phyloP scores from a whole-genome alignment of 1,140 invertebrate genomes.

The Euwallacea similis region DNA sequence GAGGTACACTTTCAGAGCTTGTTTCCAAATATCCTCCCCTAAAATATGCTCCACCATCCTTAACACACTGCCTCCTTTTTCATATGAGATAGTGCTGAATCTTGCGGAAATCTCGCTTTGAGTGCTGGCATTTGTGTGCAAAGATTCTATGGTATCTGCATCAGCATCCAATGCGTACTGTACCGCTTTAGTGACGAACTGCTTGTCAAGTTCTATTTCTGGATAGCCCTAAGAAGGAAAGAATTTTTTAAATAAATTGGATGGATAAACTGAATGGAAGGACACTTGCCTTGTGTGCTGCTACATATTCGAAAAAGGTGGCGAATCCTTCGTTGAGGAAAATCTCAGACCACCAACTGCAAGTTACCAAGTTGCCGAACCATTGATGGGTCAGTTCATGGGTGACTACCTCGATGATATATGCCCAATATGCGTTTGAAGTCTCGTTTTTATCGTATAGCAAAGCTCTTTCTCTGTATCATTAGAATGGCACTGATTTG shows the following conservation, averaged over 20 bases:
- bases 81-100: constrained; percentile 63
- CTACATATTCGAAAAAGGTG: constrained; percentile 73
- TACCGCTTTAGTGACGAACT: constrained; percentile 56
- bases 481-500: not conserved
- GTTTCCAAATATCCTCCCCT: constrained; percentile 62
- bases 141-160: constrained; percentile 40
- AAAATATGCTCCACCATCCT: constrained; percentile 76
- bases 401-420: constrained; percentile 77
- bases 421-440: constrained; percentile 73
- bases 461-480: constrained; percentile 68
- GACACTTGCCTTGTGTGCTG: constrained; percentile 18
- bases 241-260: not conserved
- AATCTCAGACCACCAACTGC: constrained; percentile 91
- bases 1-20: constrained; percentile 62
- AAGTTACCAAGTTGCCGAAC: constrained; percentile 86
- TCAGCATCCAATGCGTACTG: constrained; percentile 50
- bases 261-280: not conserved
- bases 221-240: constrained; percentile 30
- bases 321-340: constrained; percentile 95
- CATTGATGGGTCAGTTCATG: constrained; percentile 94
- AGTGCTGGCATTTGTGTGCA: constrained; percentile 47
- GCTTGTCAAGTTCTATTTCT: constrained; percentile 44
- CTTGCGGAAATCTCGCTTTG: constrained; percentile 54
- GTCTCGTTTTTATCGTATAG: constrained; percentile 70
- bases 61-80: constrained; percentile 69